Evolutionary conservation across 1,140 invertebrate species (phyloP).

Genomic region (Calosoma granatense): DNA sequence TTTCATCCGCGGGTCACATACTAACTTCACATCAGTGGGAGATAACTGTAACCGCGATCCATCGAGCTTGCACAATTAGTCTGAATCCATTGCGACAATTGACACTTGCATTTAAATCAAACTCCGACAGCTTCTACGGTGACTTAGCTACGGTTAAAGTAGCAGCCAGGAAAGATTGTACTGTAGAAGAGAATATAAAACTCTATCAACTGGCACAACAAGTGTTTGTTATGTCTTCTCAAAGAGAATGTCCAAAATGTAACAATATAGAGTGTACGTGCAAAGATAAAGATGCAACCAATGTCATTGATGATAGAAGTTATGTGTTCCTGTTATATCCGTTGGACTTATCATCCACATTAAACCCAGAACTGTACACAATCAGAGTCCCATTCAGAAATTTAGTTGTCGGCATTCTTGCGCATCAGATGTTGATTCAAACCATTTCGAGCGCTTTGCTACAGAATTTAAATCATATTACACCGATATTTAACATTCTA

Average conservation of each 20-base stretch:
- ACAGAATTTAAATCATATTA: conserved; percentile 50
- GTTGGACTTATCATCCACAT: conserved; percentile 55
- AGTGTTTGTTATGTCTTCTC: conserved; percentile 51
- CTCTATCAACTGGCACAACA: conserved; percentile 79
- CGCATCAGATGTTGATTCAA: conserved; percentile 85
- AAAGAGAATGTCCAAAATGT: conserved; percentile 32
- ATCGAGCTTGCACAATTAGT: conserved; percentile 71
- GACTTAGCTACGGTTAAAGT: conserved; percentile 88
- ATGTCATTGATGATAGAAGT: conserved; percentile 62
- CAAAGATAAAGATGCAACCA: conserved; percentile 29
- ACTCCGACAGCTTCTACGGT: conserved; percentile 88
- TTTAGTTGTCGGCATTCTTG: conserved; percentile 75
- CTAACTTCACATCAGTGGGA: conserved; percentile 77
- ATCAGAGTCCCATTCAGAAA: conserved; percentile 76
- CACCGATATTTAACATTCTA: conserved; percentile 45
- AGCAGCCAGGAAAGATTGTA: conserved; percentile 76
- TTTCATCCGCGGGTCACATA: conserved; percentile 69
- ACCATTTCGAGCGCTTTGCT: conserved; percentile 78
- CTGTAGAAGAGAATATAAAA: conserved; percentile 66
- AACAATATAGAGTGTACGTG: conserved; percentile 24
- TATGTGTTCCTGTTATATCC: conserved; percentile 86
- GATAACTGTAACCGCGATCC: conserved; percentile 65
- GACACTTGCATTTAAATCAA: conserved; percentile 74
- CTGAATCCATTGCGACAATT: conserved; percentile 75
- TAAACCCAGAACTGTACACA: conserved; percentile 68